Evolutionary conservation across 2,113 vertebrate genomes (phyloP).

Genomic region (Pampusana beccarii): DNA sequence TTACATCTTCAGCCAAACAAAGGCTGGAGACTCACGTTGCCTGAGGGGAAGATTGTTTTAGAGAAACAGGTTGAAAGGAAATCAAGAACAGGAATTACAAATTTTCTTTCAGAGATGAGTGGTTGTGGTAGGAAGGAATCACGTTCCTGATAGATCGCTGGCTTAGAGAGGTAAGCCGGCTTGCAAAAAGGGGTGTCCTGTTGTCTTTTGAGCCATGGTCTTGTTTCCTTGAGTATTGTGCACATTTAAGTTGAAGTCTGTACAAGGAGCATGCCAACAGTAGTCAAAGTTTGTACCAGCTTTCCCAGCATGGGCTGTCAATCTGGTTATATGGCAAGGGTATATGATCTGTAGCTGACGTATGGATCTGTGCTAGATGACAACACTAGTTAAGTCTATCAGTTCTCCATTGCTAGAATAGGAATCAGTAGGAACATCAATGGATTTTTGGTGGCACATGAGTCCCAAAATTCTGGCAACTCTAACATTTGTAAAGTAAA

Average conservation of each 20-base stretch:
- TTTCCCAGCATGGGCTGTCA: conserved; percentile 57
- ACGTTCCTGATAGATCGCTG: not conserved
- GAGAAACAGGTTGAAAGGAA: conserved; percentile 68
- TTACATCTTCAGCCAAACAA: conserved; percentile 73
- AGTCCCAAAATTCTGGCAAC: not conserved
- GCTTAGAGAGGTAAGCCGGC: not conserved
- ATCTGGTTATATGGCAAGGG: conserved; percentile 27
- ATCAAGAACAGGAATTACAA: conserved; percentile 40
- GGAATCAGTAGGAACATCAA: not conserved
- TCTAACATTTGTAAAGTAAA: not conserved
- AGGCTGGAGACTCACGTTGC: conserved; percentile 70
- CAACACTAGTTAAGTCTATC: not conserved
- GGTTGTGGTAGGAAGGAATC: not conserved
- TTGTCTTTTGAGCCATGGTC: not conserved
- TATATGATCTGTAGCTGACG: conserved; percentile 31
- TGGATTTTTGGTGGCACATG: not conserved
- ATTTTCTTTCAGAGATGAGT: conserved; percentile 16
- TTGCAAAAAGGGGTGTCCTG: not conserved
- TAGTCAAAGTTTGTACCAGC: conserved; percentile 34
- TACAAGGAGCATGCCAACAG: conserved; percentile 18
- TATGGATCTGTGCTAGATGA: not conserved
- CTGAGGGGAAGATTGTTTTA: conserved; percentile 67
- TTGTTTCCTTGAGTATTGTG: not conserved
- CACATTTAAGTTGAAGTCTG: conserved; percentile 28
- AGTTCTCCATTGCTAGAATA: not conserved